Evolutionary conservation across 2,113 vertebrate genomes (phyloP).

Genomic region (Eubucco bourcierii): DNA sequence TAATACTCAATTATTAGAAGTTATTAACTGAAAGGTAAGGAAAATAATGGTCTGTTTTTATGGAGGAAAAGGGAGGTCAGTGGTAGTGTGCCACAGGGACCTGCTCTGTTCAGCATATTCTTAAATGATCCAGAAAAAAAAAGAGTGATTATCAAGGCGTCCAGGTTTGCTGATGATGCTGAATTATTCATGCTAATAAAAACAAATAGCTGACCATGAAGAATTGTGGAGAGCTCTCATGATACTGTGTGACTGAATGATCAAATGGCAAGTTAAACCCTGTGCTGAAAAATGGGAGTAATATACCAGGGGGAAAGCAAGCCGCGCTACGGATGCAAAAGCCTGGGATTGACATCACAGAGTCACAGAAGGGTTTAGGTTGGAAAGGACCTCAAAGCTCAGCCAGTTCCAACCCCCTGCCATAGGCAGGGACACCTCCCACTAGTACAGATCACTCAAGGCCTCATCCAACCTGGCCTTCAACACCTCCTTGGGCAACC

Average conservation of each 20-base stretch:
- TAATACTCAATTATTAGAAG: background rate
- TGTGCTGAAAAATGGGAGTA: constrained; percentile 38
- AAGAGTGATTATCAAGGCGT: constrained; percentile 24
- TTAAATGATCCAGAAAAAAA: constrained; percentile 60
- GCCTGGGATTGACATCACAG: background rate
- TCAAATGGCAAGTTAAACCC: constrained; percentile 43
- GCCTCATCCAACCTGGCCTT: too few relatives aligned
- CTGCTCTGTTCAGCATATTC: constrained; percentile 48
- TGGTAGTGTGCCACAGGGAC: background rate
- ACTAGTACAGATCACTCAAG: too few relatives aligned
- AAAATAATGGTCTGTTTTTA: background rate
- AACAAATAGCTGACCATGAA: constrained; percentile 57
- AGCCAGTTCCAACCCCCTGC: too few relatives aligned
- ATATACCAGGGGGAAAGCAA: constrained; percentile 8
- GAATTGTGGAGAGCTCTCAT: constrained; percentile 50
- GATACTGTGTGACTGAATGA: constrained; percentile 46
- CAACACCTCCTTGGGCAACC: too few relatives aligned
- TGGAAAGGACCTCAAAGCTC: too few relatives aligned
- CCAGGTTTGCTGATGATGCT: constrained; percentile 57
- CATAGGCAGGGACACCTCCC: too few relatives aligned
- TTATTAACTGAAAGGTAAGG: background rate
- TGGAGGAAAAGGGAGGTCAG: background rate
- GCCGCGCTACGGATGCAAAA: background rate
- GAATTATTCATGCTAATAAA: constrained; percentile 68
- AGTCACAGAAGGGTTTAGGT: too few relatives aligned